Evolutionary conservation across 2,797 vertebrate genomes (phyloP).

Genomic region (Hyperoplus immaculatus): DNA sequence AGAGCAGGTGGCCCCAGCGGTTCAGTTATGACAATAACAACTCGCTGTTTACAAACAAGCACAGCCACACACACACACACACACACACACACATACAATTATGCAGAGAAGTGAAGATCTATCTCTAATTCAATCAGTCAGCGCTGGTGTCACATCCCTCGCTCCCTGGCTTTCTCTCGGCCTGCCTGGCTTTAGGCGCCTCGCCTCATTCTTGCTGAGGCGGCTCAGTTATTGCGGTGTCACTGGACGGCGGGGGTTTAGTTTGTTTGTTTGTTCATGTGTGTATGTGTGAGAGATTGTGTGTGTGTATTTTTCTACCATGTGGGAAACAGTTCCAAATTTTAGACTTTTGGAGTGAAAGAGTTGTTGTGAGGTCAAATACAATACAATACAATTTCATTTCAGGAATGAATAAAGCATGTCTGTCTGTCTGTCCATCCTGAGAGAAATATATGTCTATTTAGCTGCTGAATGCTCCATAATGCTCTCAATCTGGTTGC

Average conservation of each 20-base stretch:
- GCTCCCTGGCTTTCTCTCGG: constrained; percentile 46
- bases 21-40: constrained; percentile 21
- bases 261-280: constrained; percentile 28
- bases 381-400: too few relatives aligned
- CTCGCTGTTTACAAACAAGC: constrained; percentile 26
- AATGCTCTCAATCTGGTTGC: not conserved
- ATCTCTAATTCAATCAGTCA: constrained; percentile 82
- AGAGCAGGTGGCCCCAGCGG: constrained; percentile 26
- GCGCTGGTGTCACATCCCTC: constrained; percentile 69
- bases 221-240: constrained; percentile 33
- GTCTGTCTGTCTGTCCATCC: too few relatives aligned
- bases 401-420: too few relatives aligned
- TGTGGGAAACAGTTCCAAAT: not conserved
- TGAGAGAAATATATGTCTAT: not conserved
- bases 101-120: constrained; percentile 76
- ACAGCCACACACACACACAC: constrained; percentile 24
- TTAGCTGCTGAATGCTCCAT: not conserved
- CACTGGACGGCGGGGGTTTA: constrained; percentile 35
- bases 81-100: constrained; percentile 74
- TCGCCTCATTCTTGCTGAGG: constrained; percentile 54
- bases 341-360: constrained; percentile 14
- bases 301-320: constrained; percentile 2
- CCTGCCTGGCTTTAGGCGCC: constrained; percentile 13
- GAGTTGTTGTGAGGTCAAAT: constrained; percentile 6
- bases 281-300: not conserved